These are phyloP conservation scores for Myrmecobius fasciatus DNA, from an alignment of 2,113 vertebrate genomes.

Conservation along the genomic window DNA sequence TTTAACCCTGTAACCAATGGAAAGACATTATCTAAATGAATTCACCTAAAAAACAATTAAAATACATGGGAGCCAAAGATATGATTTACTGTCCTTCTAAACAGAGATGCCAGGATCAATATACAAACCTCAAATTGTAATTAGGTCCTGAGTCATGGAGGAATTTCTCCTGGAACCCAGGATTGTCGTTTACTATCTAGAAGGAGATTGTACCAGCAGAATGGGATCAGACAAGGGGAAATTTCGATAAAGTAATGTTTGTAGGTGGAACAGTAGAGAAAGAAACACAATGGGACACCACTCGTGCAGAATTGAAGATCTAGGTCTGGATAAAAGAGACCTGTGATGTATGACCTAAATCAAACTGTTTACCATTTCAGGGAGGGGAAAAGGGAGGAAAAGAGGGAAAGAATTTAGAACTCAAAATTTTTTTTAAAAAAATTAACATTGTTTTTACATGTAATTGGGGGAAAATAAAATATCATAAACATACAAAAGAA, in stretches of 20 bases:
- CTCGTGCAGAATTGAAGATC: neutral
- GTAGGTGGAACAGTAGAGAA: neutral
- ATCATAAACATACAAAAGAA: neutral
- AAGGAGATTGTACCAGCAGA: neutral
- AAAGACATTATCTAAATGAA: neutral
- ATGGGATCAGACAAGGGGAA: neutral
- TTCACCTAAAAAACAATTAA: constrained; percentile 11
- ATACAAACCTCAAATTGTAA: neutral
- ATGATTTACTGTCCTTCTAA: neutral
- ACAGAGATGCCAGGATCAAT: neutral
- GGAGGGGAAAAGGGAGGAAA: neutral
- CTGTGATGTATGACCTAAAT: neutral
- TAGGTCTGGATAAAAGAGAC: neutral
- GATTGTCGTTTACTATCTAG: neutral
- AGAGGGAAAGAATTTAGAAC: neutral
- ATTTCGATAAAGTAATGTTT: neutral
- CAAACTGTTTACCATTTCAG: neutral
- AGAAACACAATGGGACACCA: neutral
- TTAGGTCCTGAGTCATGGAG: neutral
- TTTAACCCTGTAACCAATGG: neutral
- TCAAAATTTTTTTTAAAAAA: neutral
- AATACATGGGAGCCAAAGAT: neutral
- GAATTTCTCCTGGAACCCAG: neutral
- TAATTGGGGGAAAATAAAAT: neutral
- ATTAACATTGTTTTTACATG: neutral